phyloP scores from a whole-genome alignment of 1,140 invertebrate genomes.

The Phthorimaea operculella region DNA sequence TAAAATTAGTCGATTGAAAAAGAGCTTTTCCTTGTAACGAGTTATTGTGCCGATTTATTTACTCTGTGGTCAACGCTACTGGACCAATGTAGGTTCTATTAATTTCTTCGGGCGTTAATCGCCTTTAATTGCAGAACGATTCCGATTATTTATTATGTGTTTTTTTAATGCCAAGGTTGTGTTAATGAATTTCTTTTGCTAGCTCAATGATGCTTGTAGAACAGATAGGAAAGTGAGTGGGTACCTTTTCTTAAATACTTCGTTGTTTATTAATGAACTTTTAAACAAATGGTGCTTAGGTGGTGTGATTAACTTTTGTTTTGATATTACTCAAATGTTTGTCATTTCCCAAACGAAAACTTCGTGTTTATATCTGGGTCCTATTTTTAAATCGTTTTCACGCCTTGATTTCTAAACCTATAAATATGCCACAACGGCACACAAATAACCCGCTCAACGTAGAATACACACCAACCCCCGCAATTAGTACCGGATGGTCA shows the following conservation, averaged over 20 bases:
- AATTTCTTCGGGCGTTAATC: conserved; percentile 20
- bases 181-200: neutral
- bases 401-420: conserved; percentile 30
- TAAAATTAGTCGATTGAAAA: conserved; percentile 61
- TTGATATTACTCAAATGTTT: too few relatives aligned
- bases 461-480: conserved; percentile 41
- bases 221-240: too few relatives aligned
- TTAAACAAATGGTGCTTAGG: too few relatives aligned
- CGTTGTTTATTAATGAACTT: too few relatives aligned
- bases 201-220: too few relatives aligned
- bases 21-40: conserved; percentile 43
- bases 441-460: conserved; percentile 42
- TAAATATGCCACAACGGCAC: conserved; percentile 42
- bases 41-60: conserved; percentile 29
- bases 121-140: neutral
- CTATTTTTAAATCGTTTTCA: conserved; percentile 38
- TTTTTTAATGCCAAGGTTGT: conserved; percentile 3
- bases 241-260: too few relatives aligned
- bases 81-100: conserved; percentile 20
- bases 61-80: conserved; percentile 28
- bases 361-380: neutral
- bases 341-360: too few relatives aligned
- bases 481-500: conserved; percentile 65
- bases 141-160: neutral
- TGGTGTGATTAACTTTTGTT: too few relatives aligned